Evolutionary conservation across 1,140 invertebrate genomes (phyloP).

Genomic region (Pseudomyrmex gracilis): DNA sequence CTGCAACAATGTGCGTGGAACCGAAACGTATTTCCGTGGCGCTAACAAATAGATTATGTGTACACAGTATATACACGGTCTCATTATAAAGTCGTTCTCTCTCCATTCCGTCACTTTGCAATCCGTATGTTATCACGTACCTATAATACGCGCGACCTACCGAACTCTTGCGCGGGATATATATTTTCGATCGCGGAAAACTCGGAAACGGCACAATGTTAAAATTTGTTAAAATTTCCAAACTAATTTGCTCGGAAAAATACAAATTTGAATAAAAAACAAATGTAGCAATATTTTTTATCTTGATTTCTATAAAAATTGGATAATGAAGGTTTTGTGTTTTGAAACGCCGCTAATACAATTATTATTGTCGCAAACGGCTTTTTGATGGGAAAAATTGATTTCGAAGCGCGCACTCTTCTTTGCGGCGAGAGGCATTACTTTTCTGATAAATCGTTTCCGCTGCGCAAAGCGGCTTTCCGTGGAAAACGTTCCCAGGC

Average conservation of each 20-base stretch:
- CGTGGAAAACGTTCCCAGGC: conserved; percentile 1
- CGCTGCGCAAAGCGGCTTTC: conserved; percentile 17
- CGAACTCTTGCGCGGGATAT: too few relatives aligned
- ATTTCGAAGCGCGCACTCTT: background rate
- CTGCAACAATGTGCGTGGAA: conserved; percentile 12
- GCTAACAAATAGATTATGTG: conserved; percentile 66
- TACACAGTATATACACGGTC: conserved; percentile 63
- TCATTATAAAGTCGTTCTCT: conserved; percentile 79
- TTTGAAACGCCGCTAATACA: background rate
- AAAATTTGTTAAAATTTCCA: background rate
- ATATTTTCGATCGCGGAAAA: background rate
- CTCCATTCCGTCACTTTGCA: conserved; percentile 43
- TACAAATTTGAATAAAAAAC: too few relatives aligned
- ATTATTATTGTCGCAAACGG: background rate
- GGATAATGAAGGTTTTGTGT: background rate
- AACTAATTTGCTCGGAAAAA: background rate
- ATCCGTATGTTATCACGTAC: conserved; percentile 61
- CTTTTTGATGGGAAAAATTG: background rate
- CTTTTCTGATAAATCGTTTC: conserved; percentile 39
- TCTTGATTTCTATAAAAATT: background rate
- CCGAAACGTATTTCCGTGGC: conserved; percentile 42
- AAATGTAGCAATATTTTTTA: background rate
- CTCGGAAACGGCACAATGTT: background rate
- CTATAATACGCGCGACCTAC: background rate
- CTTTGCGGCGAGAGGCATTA: conserved; percentile 1